A percentile compares a stretch with the other conserved stretches of the same genome.
These are phyloP conservation scores for Tolypeutes matacus DNA, from an alignment of 2,797 vertebrate species.

Conservation along the genomic window DNA sequence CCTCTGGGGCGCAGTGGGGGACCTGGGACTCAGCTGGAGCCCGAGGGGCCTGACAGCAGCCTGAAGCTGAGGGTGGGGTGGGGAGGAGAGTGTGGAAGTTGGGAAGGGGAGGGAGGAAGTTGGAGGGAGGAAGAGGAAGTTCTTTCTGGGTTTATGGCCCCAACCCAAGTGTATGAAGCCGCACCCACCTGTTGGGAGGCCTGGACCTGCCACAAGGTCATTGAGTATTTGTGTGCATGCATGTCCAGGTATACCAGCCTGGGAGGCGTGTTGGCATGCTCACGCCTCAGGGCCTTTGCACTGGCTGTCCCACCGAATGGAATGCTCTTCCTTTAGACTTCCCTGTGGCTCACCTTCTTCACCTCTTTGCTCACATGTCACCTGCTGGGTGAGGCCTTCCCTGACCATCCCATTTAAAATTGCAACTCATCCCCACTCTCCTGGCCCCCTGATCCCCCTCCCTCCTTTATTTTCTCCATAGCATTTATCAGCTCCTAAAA, in stretches of 20 bases:
- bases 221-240: accelerated
- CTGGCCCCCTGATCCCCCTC: no score
- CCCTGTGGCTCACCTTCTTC: not conserved
- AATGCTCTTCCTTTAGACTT: not conserved
- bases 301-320: not conserved
- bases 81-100: no score
- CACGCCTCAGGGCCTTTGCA: not conserved
- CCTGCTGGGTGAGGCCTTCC: not conserved
- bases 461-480: not conserved
- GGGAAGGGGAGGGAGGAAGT: not conserved
- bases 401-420: not conserved
- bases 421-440: accelerated
- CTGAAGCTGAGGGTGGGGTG: no score
- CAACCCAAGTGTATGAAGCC: not conserved
- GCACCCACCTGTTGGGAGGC: no score
- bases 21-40: not conserved
- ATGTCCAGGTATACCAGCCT: not conserved
- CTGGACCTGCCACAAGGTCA: not conserved
- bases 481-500: not conserved
- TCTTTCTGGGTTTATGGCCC: not conserved
- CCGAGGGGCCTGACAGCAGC: not conserved
- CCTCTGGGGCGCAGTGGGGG: no score
- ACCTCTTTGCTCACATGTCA: not conserved
- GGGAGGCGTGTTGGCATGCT: not conserved
- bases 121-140: not conserved